A percentile compares a stretch with the other conserved stretches of the same genome.
These are phyloP conservation scores for Prionailurus viverrinus DNA, from an alignment of 2,113 vertebrate species.

Conservation along the genomic window DNA sequence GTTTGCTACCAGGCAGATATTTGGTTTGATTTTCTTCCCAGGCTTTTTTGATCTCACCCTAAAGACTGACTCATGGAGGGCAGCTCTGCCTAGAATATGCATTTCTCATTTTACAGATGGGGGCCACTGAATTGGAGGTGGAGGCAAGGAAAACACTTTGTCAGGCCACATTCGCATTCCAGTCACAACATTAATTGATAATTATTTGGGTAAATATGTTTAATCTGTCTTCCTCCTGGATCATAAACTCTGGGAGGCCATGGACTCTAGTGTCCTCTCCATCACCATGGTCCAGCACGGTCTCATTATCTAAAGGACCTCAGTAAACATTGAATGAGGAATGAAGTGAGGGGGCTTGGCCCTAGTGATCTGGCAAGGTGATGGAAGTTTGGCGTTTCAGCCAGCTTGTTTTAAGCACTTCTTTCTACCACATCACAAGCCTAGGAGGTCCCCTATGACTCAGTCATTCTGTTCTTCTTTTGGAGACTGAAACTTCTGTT, in stretches of 20 bases:
- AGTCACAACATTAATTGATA: neutral
- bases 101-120: neutral
- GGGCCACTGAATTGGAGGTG: neutral
- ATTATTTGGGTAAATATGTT: neutral
- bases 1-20: neutral
- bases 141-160: neutral
- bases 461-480: neutral
- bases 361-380: neutral
- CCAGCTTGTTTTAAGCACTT: neutral
- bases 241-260: neutral
- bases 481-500: neutral
- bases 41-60: neutral
- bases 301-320: neutral
- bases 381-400: neutral
- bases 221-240: neutral
- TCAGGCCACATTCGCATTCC: neutral
- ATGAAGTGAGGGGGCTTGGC: neutral
- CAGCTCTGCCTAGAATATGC: neutral
- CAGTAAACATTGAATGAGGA: neutral
- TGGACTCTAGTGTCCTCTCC: fast-evolving
- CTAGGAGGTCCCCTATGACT: neutral
- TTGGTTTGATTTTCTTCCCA: constrained; percentile 23
- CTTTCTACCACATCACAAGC: neutral
- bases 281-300: neutral
- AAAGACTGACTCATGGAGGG: neutral